phyloP scores from a whole-genome alignment of 2,113 vertebrate genomes.

The Helogale parvula region DNA sequence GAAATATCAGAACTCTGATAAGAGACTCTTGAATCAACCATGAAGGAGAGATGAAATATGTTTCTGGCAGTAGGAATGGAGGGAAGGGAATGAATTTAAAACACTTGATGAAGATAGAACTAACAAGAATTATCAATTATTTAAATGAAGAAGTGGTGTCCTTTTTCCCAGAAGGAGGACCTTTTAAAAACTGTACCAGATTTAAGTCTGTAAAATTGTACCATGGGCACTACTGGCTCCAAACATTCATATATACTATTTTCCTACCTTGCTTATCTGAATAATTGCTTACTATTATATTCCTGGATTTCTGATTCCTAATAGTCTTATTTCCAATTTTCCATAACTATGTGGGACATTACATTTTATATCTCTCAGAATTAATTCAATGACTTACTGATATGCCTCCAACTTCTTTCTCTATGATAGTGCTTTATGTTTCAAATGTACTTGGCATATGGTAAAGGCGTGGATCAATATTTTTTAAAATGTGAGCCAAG shows the following conservation, averaged over 20 bases:
- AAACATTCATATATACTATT: not conserved
- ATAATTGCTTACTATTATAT: not conserved
- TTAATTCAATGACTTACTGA: conserved; percentile 6
- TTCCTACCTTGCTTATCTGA: not conserved
- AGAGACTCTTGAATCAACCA: not conserved
- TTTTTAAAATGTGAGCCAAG: conserved; percentile 10
- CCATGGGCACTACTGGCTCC: not conserved
- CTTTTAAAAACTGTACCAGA: not conserved
- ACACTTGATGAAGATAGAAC: not conserved
- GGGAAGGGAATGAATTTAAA: not conserved
- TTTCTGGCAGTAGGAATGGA: not conserved
- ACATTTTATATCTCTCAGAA: not conserved
- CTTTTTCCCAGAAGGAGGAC: not conserved
- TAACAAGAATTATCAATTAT: not conserved
- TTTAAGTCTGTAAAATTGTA: not conserved
- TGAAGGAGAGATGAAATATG: not conserved
- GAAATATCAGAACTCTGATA: not conserved
- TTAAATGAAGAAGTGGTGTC: not conserved
- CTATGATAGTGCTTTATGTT: not conserved
- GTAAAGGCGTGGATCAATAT: not conserved
- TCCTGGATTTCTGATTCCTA: not conserved
- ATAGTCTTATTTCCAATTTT: not conserved
- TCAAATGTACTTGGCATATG: not conserved
- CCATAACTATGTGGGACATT: not conserved
- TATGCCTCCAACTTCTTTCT: not conserved